Evolutionary conservation across 2,888 invertebrate species (phyloP).

Genomic region (Parnassius orleans): DNA sequence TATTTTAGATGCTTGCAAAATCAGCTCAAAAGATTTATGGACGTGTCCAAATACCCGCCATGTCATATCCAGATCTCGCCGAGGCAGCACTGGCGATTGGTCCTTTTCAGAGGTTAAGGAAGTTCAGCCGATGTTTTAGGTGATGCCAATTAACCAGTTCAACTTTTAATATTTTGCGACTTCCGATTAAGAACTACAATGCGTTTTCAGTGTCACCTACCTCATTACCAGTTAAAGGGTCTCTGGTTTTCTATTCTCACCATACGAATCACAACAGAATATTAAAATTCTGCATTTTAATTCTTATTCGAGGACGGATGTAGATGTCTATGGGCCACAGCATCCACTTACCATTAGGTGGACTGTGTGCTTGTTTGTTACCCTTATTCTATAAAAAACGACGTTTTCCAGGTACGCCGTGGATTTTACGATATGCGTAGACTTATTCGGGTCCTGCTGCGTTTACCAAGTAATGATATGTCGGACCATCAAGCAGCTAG

Average conservation of each 20-base stretch:
- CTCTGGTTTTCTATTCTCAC: no score
- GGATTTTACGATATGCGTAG: slow-evolving; percentile 41
- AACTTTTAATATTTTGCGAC: not conserved
- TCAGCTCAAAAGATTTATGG: slow-evolving; percentile 55
- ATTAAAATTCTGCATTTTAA: no score
- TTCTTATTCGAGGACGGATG: no score
- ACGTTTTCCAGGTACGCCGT: slow-evolving; percentile 39
- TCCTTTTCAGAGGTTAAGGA: slow-evolving; percentile 40
- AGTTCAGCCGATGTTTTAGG: slow-evolving; percentile 43
- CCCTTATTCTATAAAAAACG: no score
- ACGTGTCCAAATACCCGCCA: slow-evolving; percentile 37
- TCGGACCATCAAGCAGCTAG: slow-evolving; percentile 44
- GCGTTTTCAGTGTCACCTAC: no score
- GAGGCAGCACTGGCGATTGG: slow-evolving; percentile 42
- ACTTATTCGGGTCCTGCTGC: slow-evolving; percentile 50
- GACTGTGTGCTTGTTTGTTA: no score
- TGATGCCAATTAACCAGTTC: slow-evolving; percentile 22
- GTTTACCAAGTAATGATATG: slow-evolving; percentile 48
- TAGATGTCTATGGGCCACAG: no score
- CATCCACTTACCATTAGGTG: no score
- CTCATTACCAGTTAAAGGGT: no score
- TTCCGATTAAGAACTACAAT: not conserved
- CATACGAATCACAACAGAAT: no score
- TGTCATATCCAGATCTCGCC: slow-evolving; percentile 55
- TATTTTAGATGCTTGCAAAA: slow-evolving; percentile 42